A percentile compares a stretch with the other conserved stretches of the same genome.
Conservation (phyloP, 2,888 invertebrate species). For the Ischnus inquisitorius region DNA sequence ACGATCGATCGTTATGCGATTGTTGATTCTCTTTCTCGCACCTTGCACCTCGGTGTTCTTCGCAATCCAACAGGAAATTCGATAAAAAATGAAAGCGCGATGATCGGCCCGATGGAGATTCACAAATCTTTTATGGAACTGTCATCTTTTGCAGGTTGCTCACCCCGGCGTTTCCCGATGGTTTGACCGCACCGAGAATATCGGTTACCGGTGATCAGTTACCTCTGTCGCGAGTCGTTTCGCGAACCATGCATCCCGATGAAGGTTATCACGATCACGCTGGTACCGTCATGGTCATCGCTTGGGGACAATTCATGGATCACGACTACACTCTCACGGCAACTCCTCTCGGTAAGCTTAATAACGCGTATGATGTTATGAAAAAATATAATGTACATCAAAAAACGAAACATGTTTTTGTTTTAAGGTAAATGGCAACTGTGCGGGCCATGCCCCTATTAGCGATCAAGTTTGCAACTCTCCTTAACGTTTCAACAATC, state of each 20-base stretch:
- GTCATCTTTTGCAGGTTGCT: constrained; percentile 87
- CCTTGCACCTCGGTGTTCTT: not conserved
- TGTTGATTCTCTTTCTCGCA: not conserved
- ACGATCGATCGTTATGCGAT: not conserved
- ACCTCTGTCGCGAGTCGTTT: constrained; percentile 94
- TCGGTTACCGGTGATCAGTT: constrained; percentile 92
- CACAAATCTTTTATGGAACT: not conserved
- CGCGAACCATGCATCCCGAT: constrained; percentile 96
- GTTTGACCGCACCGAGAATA: constrained; percentile 93
- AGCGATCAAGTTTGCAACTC: too few relatives aligned
- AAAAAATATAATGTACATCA: constrained; percentile 4
- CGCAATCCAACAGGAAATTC: not conserved
- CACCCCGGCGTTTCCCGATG: constrained; percentile 94
- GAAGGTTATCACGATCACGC: constrained; percentile 97
- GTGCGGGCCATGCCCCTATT: too few relatives aligned
- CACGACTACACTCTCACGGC: constrained; percentile 96
- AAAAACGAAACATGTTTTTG: not conserved
- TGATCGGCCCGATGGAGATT: not conserved
- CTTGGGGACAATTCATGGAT: constrained; percentile 98
- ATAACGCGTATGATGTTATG: too few relatives aligned
- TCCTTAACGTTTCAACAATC: too few relatives aligned
- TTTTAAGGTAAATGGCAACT: not conserved
- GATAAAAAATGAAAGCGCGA: too few relatives aligned
- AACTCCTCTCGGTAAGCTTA: constrained; percentile 92
- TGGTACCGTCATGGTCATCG: constrained; percentile 96